Conservation (phyloP, 2,797 vertebrate genomes). For the Tinamus major region DNA sequence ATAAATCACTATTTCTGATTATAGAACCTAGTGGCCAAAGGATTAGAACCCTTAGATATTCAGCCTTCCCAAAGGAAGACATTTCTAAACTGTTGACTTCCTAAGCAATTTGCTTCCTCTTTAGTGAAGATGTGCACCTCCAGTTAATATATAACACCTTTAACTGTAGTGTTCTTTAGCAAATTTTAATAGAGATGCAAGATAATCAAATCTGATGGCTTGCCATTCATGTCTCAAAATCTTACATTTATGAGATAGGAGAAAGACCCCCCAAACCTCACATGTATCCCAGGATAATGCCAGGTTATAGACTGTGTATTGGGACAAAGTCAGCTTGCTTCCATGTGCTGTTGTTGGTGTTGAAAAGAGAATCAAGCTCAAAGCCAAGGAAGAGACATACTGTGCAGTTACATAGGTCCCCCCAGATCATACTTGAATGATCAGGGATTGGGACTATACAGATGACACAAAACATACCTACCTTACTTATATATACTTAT, state of each 20-base stretch:
- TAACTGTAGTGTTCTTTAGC: neutral
- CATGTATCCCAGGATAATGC: accelerated
- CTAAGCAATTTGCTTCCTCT: neutral
- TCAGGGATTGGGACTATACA: neutral
- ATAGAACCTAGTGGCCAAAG: neutral
- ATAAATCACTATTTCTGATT: neutral
- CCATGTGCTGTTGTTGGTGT: accelerated
- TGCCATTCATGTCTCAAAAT: neutral
- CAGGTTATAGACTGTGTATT: neutral
- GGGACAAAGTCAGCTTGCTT: neutral
- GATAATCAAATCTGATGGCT: accelerated
- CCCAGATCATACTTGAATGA: neutral
- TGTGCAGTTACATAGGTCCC: neutral
- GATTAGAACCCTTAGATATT: neutral
- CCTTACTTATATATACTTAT: neutral
- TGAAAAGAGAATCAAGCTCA: neutral
- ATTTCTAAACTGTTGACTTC: neutral
- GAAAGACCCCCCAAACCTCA: neutral
- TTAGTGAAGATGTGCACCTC: neutral
- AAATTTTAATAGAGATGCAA: neutral
- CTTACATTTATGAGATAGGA: neutral
- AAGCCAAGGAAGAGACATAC: neutral
- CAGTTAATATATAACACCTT: neutral
- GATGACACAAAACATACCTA: neutral
- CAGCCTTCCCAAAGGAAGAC: neutral